Evolutionary conservation across 2,888 invertebrate species (phyloP), one percentile per base, ranked within the genome.

Genomic region (Lepidochitona cinerea): DNA sequence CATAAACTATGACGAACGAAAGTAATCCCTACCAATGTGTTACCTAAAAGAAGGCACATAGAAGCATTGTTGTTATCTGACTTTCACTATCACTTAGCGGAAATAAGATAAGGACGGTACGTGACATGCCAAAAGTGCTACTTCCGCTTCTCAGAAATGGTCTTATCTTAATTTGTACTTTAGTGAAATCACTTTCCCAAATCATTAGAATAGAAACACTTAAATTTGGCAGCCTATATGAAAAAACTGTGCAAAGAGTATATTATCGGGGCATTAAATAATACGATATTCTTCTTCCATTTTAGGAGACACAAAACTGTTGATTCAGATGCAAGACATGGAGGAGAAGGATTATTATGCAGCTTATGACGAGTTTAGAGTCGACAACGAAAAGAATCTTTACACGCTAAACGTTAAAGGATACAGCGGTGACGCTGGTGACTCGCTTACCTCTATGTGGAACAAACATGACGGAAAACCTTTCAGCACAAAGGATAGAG

Each of bases 381-480:
- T 96, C 0, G 94, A 93, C 0, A 92, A 93, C 75, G 93, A 93
- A 71, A 93, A 93, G 41, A 93, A 93, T 66, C 95, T 96, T 0
- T 97, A 95, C 90, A 93, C 94, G 49, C 91, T 97, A 54, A 92
- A 93, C 65, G 94, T 97, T 0, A 92, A 92, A 68, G 95, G 95
- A 0, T 97, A 95, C 90, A 81, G 86, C 78, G 97, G 97, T 0
- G 96, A 96, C 85, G 96, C 96, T 0, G 96, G 96, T 70, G 96
- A 97, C 88, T 96, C 97, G 0, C 92, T 97, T 82, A 86, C 87
- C 72, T 83, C 89, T 68, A 78, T 80, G 66, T 87, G 88, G 85
- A 94, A 95, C 80, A 96, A 96, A 88, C 97, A 97, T 88, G 96
- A 97, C 90, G 94, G 94, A 66, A 97, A 97, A 96, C 94, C 96